phyloP scores from a whole-genome alignment of 2,797 vertebrate species.

The Garrulus glandarius region DNA sequence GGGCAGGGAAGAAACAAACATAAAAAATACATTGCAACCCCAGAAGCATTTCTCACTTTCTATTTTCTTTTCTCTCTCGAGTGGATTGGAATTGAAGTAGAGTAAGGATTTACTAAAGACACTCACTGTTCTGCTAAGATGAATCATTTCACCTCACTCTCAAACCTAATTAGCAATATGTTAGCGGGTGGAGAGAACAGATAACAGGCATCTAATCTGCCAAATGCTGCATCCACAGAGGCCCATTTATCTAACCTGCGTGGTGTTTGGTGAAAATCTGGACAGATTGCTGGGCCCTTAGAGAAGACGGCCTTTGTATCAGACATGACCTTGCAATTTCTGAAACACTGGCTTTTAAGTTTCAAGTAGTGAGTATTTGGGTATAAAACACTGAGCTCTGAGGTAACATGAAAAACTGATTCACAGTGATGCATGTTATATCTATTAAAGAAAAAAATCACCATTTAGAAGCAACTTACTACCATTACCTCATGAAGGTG shows the following conservation, averaged over 20 bases:
- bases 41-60: neutral
- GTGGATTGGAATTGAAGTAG: constrained; percentile 1
- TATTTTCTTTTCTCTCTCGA: neutral
- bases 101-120: constrained; percentile 40
- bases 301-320: neutral
- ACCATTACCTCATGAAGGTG: neutral
- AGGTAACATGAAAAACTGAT: neutral
- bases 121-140: constrained; percentile 23
- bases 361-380: neutral
- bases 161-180: constrained; percentile 61
- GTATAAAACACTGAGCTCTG: neutral
- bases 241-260: constrained; percentile 21
- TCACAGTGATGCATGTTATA: neutral
- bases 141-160: constrained; percentile 56
- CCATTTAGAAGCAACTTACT: neutral
- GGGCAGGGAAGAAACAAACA: neutral
- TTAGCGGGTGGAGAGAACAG: constrained; percentile 47
- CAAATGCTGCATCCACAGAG: constrained; percentile 48
- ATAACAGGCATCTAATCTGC: constrained; percentile 57
- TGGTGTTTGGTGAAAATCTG: constrained; percentile 40
- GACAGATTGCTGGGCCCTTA: constrained; percentile 17
- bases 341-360: neutral
- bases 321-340: neutral
- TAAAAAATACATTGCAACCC: neutral
- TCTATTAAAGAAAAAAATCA: neutral